Evolutionary conservation across 92 coral and sea anemone species (phyloP), one percentile per base, ranked within the genome.

Genomic region (Isaurus tuberculatus): DNA sequence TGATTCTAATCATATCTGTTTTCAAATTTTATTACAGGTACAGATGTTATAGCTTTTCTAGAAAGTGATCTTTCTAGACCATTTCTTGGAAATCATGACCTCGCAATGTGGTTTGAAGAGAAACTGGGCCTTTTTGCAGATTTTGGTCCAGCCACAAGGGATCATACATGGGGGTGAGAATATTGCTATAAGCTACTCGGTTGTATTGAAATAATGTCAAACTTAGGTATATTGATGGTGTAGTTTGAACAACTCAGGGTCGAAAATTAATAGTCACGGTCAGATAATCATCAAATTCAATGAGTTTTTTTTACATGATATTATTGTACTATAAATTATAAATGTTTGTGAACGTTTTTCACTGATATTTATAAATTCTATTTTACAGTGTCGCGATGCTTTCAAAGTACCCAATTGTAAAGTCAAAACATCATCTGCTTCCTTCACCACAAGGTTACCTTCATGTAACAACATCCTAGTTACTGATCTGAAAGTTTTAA

Each of bases 131-230:
- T 96, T 92, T 91, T 94, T 84, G 67, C 94, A 8, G 99, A 96
- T 83, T 96, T 96, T 90, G 99, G 99, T 33, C 98, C 99, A 1
- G 92, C 99, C 23, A 96, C 99, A 63, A 94, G 93, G 65, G 99
- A 96, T 70, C 99, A 96, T 82, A 96, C 99, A 0, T 96, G 99
- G 99, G 99, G 99, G 99, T 96, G 86, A 86, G 89, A 33, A 10
- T 29, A 17, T 0, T 65, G n/a, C 22, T 29, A n/a, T n/a, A n/a
- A n/a, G n/a, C n/a, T n/a, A n/a, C n/a, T n/a, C n/a, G n/a, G n/a
- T n/a, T n/a, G n/a, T n/a, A n/a, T n/a, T n/a, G n/a, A n/a, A n/a
- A n/a, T n/a, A n/a, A n/a, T n/a, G n/a, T n/a, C n/a, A n/a, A n/a
- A n/a, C n/a, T n/a, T n/a, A n/a, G n/a, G n/a, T n/a, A 40, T 40